Conservation (phyloP, 1,140 invertebrate genomes). For the Drosophila equinoxialis region DNA sequence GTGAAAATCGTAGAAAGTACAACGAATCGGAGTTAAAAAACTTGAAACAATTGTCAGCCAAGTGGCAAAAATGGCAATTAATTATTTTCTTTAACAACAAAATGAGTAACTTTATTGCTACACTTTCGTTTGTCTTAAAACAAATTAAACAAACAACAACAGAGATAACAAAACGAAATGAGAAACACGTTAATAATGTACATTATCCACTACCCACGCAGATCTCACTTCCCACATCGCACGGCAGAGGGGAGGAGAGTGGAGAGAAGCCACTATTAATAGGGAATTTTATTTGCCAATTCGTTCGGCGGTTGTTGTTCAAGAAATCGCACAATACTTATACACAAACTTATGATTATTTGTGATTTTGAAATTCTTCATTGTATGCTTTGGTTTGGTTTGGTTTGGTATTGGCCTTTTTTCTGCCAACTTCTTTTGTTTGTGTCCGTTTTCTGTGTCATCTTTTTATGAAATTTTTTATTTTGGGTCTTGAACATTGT, state of each 20-base stretch:
- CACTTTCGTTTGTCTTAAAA: slow-evolving; percentile 9
- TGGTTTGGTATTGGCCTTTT: slow-evolving; percentile 9
- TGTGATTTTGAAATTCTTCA: slow-evolving; percentile 58
- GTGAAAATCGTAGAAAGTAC: slow-evolving; percentile 7
- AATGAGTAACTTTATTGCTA: slow-evolving; percentile 1
- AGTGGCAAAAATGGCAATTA: slow-evolving; percentile 61
- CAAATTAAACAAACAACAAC: background rate
- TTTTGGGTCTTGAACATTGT: slow-evolving; percentile 27
- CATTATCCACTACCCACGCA: slow-evolving; percentile 2
- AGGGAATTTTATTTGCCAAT: slow-evolving; percentile 8
- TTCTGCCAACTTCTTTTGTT: background rate
- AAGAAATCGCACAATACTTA: slow-evolving; percentile 11
- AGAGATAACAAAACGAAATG: slow-evolving; percentile 1
- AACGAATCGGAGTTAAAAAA: slow-evolving; percentile 16
- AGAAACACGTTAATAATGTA: background rate
- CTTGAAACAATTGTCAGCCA: slow-evolving; percentile 54
- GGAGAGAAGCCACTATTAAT: background rate
- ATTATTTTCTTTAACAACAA: slow-evolving; percentile 29
- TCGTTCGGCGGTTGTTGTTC: slow-evolving; percentile 21
- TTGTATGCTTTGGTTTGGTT: slow-evolving; percentile 8
- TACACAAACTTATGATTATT: slow-evolving; percentile 9
- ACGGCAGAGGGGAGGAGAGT: background rate
- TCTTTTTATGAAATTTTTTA: slow-evolving; percentile 33
- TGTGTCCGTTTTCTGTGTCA: slow-evolving; percentile 37
- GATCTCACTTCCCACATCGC: background rate